These are phyloP conservation scores for Dufourea novaeangliae DNA, from an alignment of 1,140 invertebrate species.

Conservation along the genomic window DNA sequence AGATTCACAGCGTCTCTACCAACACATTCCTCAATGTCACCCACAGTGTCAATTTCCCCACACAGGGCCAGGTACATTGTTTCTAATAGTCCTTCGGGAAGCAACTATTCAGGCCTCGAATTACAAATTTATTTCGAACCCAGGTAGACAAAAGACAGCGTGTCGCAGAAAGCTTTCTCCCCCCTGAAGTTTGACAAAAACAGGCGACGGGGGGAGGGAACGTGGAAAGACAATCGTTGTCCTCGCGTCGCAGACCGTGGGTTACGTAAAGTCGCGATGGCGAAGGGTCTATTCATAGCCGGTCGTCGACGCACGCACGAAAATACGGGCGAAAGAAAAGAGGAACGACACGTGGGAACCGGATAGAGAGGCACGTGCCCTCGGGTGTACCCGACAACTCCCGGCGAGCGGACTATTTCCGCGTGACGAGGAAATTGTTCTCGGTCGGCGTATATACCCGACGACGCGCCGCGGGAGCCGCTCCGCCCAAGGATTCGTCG, in stretches of 20 bases:
- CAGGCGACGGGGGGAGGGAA: background rate
- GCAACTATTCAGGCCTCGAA: background rate
- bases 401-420: slow-evolving; percentile 72
- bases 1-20: no score
- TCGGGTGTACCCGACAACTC: slow-evolving; percentile 54
- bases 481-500: slow-evolving; percentile 34
- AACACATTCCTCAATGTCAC: no score
- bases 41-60: no score
- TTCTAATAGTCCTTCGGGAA: background rate
- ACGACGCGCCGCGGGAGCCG: slow-evolving; percentile 71
- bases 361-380: slow-evolving; percentile 42
- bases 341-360: slow-evolving; percentile 30
- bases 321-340: slow-evolving; percentile 20
- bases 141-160: no score
- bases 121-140: background rate
- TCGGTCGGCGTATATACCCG: slow-evolving; percentile 50
- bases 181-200: background rate
- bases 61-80: background rate
- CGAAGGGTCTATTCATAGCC: slow-evolving; percentile 14
- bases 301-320: background rate
- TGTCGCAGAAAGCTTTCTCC: background rate
- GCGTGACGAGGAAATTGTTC: slow-evolving; percentile 74
- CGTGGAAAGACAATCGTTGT: background rate
- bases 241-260: slow-evolving; percentile 6
- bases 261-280: slow-evolving; percentile 14